phyloP scores from a whole-genome alignment of 2,888 invertebrate genomes.

The Limenitis camilla region DNA sequence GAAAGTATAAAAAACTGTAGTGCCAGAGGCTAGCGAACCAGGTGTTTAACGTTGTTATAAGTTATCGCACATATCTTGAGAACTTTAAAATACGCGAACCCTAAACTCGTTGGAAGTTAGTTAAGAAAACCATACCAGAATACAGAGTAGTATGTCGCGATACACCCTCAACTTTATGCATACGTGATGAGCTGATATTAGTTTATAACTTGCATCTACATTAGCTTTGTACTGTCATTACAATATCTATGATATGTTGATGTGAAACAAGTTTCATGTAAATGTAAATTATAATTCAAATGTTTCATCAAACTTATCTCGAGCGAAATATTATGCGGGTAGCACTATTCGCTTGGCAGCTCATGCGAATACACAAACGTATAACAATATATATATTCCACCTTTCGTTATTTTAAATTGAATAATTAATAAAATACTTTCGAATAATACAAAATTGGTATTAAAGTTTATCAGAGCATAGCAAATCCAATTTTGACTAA shows the following conservation, averaged over 20 bases:
- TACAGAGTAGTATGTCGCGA: conserved; percentile 24
- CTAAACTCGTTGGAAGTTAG: conserved; percentile 19
- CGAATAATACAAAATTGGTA: too few species aligned
- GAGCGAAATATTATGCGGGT: conserved; percentile 13
- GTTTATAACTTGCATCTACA: conserved; percentile 48
- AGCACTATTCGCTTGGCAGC: not conserved
- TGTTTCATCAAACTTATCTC: conserved; percentile 18
- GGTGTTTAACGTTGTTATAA: not conserved
- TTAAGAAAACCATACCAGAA: conserved; percentile 27
- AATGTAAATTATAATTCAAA: conserved; percentile 27
- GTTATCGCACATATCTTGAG: not conserved
- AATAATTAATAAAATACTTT: too few species aligned
- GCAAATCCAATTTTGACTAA: too few species aligned
- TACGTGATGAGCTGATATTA: conserved; percentile 59
- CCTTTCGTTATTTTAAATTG: too few species aligned
- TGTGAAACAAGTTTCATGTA: conserved; percentile 29
- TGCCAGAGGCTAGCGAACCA: too few species aligned
- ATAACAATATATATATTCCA: not conserved
- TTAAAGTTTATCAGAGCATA: too few species aligned
- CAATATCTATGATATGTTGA: conserved; percentile 56
- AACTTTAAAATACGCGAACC: conserved; percentile 8
- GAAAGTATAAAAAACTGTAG: too few species aligned
- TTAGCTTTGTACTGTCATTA: conserved; percentile 56
- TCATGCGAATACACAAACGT: not conserved
- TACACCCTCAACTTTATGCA: conserved; percentile 48